Evolutionary conservation across 2,113 vertebrate genomes (phyloP).

Genomic region (Thermophis baileyi): DNA sequence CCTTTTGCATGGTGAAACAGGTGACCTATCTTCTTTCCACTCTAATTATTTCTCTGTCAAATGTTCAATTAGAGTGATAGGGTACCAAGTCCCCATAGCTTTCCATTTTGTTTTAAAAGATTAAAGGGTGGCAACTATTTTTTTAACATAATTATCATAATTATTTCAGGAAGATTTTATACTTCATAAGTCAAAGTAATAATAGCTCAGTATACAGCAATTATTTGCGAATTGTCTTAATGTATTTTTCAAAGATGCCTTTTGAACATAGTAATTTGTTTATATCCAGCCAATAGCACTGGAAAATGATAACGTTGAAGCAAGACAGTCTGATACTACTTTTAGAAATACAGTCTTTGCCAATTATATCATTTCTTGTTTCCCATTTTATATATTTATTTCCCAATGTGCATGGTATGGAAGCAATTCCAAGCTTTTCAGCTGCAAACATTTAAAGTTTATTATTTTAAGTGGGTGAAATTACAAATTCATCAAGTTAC

Average conservation of each 20-base stretch:
- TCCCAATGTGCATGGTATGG: background rate
- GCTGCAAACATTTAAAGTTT: background rate
- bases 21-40: slow-evolving; percentile 32
- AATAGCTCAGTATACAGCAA: slow-evolving; percentile 49
- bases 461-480: too few relatives aligned
- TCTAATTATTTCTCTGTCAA: slow-evolving; percentile 45
- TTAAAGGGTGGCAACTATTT: slow-evolving; percentile 60
- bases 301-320: slow-evolving; percentile 24
- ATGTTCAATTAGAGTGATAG: slow-evolving; percentile 34
- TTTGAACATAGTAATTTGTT: slow-evolving; percentile 61
- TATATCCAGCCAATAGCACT: slow-evolving; percentile 49
- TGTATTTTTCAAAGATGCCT: slow-evolving; percentile 58
- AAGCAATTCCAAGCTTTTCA: background rate
- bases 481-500: background rate
- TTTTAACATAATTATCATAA: slow-evolving; percentile 60
- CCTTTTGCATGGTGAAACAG: background rate
- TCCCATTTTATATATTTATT: background rate
- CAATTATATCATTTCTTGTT: background rate
- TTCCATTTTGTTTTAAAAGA: slow-evolving; percentile 55
- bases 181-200: slow-evolving; percentile 62
- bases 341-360: background rate
- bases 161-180: slow-evolving; percentile 59
- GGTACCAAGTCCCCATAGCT: slow-evolving; percentile 24
- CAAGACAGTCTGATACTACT: background rate
- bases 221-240: slow-evolving; percentile 69